phyloP scores from a whole-genome alignment of 2,888 invertebrate species.

The Drosophila atripex region DNA sequence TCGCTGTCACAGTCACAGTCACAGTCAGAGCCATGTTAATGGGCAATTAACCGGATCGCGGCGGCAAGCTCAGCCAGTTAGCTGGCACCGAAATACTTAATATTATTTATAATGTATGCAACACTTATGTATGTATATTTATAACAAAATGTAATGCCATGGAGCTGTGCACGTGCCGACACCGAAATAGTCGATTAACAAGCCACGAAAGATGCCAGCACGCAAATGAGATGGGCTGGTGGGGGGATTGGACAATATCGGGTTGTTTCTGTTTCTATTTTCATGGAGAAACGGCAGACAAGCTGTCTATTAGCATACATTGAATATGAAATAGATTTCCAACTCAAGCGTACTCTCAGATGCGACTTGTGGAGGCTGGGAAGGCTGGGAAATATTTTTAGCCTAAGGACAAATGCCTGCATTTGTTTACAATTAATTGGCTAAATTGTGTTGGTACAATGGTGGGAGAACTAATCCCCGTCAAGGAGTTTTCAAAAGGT shows the following conservation, averaged over 20 bases:
- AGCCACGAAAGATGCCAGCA: constrained; percentile 2
- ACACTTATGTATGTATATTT: too few relatives aligned
- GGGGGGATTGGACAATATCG: background rate
- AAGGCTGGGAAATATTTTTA: constrained; percentile 11
- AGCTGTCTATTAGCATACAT: constrained; percentile 13
- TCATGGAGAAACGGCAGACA: constrained; percentile 2
- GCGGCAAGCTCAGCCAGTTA: constrained; percentile 56
- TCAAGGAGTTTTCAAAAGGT: background rate
- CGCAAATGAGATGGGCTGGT: constrained; percentile 3
- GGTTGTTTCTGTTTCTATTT: background rate
- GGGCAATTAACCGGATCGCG: constrained; percentile 63
- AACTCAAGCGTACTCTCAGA: constrained; percentile 4
- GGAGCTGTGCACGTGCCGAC: constrained; percentile 30
- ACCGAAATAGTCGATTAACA: constrained; percentile 29
- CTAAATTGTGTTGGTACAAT: background rate
- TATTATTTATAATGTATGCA: constrained; percentile 34
- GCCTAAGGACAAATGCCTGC: constrained; percentile 10
- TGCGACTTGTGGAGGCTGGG: constrained; percentile 10
- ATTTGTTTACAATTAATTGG: constrained; percentile 15
- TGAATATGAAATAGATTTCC: constrained; percentile 24
- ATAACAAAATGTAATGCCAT: constrained; percentile 14
- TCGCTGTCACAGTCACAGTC: too few relatives aligned
- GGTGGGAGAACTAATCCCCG: background rate
- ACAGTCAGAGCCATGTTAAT: constrained; percentile 62
- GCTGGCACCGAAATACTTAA: constrained; percentile 25